Base-by-base conservation (phyloP, 2,888 invertebrate species). In the Agrotis clavis region DNA sequence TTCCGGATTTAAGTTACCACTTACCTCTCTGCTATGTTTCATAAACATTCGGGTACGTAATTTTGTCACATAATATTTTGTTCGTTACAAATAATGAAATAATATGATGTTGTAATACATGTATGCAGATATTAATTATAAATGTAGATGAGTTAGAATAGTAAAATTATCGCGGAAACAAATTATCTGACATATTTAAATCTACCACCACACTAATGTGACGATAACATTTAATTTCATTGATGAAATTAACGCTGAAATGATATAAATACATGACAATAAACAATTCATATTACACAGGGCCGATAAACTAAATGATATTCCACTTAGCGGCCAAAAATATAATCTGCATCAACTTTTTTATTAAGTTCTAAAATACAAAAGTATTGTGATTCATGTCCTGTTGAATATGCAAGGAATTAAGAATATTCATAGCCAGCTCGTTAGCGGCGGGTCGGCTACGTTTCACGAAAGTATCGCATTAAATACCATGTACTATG, bases 361-460 rank as follows among this genome's bases (percentile, higher is more conserved):
- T 74, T 89, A 89, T 90, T 89, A 91, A 91, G 87, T 90, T 91
- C 90, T 92, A 89, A 92, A 93, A 91, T 91, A 88, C 84, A 92
- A 91, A 93, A 91, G 90, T 92, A 90, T 94, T 93, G 93, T 93
- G 93, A 94, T 94, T 94, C 92, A 94, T 93, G 90, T 91, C 90
- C 92, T 91, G 91, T 88, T 95, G 94, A 95, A 95, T 95, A 94
- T 94, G 90, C 94, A 93, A 90, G 88, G 84, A 90, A 87, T 90
- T 71, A 86, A 85, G 92, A 94, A 94, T 94, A 94, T 94, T 94
- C 94, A 94, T 94, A 90, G 91, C 90, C 79, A 87, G 89, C 93
- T 95, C 94, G 94, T 94, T 95, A 95, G 92, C 90, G 86, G 86
- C 87, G 89, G 90, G 90, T 86, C 88, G 90, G 79, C 85, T 87